Evolutionary conservation across 1,140 invertebrate species (phyloP), one percentile per base, ranked within the genome.

Genomic region (Leguminivora glycinivorella): DNA sequence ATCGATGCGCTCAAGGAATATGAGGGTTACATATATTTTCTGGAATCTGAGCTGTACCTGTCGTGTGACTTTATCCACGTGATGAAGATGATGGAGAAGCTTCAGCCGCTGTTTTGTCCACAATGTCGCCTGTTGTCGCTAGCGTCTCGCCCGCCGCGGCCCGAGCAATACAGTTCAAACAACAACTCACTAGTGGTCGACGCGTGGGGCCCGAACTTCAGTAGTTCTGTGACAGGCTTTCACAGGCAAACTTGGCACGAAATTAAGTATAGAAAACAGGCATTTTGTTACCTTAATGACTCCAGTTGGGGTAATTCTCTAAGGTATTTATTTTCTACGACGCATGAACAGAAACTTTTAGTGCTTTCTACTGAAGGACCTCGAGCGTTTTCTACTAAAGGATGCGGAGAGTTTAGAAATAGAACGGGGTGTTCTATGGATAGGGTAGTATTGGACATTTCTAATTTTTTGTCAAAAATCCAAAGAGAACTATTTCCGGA

Each of bases 31-130:
- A 47, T 85, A 0, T n/a, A 83, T 40, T 79, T 83, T 72, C 31
- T 85, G 1, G 81, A 85, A 71, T 77, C 78, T 40, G 72, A 82
- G 56, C 73, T 81, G 56, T 79, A 75, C 63, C 75, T 82, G 6
- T 75, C 75, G 31, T 34, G 72, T 40, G 81, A 84, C 67, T 69
- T 82, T 43, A 70, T 84, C 7, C 72, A 76, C 31, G 22, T 80
- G 10, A 25, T 66, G 7, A 75, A 74, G 31, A 22, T 78, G 9
- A 38, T 83, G 34, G 72, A 76, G 72, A 19, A 56, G 3, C 26
- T 72, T n/a, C 26, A 56, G 22, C 7, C 26, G 0, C 29, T 38
- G 2, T 67, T 72, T 12, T 82, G 75, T 70, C 74, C 72, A 6
- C 25, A 75, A 10, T 81, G 76, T 69, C 72, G 78, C 29, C 71